Conservation (phyloP, 2,113 vertebrate species). For the Cygnus atratus region DNA sequence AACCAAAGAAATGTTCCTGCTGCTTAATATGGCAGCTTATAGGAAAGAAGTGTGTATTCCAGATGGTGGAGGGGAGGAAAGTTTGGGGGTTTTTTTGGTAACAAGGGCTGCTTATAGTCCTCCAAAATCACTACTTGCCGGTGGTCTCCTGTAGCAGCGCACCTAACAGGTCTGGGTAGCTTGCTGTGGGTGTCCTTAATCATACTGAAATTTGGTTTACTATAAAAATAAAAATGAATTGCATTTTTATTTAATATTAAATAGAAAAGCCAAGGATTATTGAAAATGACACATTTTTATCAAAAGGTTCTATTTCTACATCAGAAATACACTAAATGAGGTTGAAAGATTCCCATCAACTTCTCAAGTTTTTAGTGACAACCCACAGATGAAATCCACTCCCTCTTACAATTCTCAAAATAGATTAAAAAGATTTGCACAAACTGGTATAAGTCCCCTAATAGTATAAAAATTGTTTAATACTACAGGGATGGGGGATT, state of each 20-base stretch:
- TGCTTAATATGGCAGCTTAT: neutral
- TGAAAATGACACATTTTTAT: neutral
- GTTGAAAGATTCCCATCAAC: neutral
- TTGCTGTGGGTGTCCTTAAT: neutral
- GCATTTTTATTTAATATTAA: neutral
- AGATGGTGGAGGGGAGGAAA: neutral
- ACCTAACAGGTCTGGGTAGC: neutral
- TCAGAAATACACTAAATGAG: neutral
- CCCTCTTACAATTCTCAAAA: neutral
- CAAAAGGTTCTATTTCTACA: neutral
- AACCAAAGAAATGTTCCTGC: neutral
- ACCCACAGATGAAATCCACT: neutral
- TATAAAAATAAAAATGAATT: neutral
- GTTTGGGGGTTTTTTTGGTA: neutral
- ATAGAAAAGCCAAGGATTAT: neutral
- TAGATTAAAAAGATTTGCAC: neutral
- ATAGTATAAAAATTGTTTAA: neutral
- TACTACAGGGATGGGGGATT: neutral
- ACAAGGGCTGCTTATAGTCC: neutral
- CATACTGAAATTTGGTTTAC: neutral
- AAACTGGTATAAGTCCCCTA: neutral
- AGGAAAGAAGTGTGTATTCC: neutral
- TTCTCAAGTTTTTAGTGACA: neutral
- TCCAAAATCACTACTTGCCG: neutral
- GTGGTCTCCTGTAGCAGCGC: neutral